Evolutionary conservation across 1,140 invertebrate genomes (phyloP).

Genomic region (Drosophila fuyamai): DNA sequence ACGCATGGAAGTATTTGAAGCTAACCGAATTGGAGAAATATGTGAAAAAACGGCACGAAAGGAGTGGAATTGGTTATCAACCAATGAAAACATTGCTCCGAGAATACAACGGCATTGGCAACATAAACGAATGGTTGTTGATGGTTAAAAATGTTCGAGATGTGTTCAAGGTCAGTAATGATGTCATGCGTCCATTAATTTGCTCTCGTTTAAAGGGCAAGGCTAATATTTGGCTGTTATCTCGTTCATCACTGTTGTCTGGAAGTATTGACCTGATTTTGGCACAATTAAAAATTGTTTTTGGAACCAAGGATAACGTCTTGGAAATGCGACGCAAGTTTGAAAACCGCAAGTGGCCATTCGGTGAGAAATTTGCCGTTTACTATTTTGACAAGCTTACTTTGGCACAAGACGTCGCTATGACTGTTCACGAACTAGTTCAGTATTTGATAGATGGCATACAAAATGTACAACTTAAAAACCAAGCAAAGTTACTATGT

Average conservation of each 20-base stretch:
- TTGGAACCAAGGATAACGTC: background rate
- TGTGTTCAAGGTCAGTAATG: background rate
- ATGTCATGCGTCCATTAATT: slow-evolving; percentile 4
- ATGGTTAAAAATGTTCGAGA: background rate
- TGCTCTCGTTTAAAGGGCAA: background rate
- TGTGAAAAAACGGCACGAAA: too few species aligned
- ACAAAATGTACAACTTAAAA: slow-evolving; percentile 4
- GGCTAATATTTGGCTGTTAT: slow-evolving; percentile 3
- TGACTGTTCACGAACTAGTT: slow-evolving; percentile 3
- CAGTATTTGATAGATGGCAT: slow-evolving; percentile 4
- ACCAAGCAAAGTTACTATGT: background rate
- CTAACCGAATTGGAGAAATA: too few species aligned
- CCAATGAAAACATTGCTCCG: too few species aligned
- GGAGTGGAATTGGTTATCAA: too few species aligned
- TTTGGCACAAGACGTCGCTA: background rate
- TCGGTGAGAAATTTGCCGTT: background rate
- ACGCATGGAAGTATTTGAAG: too few species aligned
- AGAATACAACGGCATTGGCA: background rate
- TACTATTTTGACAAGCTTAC: background rate
- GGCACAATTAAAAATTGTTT: background rate
- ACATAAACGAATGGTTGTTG: background rate
- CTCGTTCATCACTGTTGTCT: background rate
- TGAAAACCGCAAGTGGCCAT: background rate
- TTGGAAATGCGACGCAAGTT: background rate
- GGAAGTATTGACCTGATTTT: background rate